These are phyloP conservation scores for Drosophila ambigua DNA, from an alignment of 1,140 invertebrate genomes.

Conservation along the genomic window DNA sequence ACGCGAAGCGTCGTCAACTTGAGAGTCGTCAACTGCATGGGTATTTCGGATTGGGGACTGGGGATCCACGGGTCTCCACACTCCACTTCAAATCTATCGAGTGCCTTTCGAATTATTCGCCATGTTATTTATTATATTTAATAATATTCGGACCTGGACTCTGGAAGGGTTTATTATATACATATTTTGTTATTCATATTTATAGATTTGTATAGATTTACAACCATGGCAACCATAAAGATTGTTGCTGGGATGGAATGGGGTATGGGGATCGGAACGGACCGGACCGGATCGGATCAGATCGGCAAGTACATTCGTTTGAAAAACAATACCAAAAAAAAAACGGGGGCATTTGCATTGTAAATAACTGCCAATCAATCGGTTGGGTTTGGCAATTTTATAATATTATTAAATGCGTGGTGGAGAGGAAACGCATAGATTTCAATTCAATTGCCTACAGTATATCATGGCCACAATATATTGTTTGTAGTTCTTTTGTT, in stretches of 20 bases:
- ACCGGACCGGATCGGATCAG: too few relatives aligned
- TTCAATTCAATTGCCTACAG: slow-evolving; percentile 24
- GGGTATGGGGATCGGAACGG: not conserved
- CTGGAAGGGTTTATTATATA: slow-evolving; percentile 58
- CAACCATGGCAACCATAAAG: slow-evolving; percentile 19
- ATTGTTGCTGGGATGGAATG: slow-evolving; percentile 17
- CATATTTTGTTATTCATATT: slow-evolving; percentile 35
- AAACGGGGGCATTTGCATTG: slow-evolving; percentile 28
- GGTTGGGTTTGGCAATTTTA: slow-evolving; percentile 22
- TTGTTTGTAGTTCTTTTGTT: not conserved
- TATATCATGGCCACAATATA: slow-evolving; percentile 19
- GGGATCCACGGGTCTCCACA: slow-evolving; percentile 13
- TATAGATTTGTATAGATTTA: slow-evolving; percentile 48
- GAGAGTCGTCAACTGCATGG: too few relatives aligned
- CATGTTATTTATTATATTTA: slow-evolving; percentile 69
- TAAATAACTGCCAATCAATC: slow-evolving; percentile 54
- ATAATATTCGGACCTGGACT: slow-evolving; percentile 17
- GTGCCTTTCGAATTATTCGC: slow-evolving; percentile 66
- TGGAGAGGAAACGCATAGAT: slow-evolving; percentile 53
- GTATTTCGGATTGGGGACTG: too few relatives aligned
- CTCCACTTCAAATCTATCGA: slow-evolving; percentile 55
- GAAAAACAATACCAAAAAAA: slow-evolving; percentile 22
- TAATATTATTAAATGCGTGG: slow-evolving; percentile 43
- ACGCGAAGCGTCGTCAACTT: too few relatives aligned
- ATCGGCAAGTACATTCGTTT: too few relatives aligned